phyloP scores from a whole-genome alignment of 2,797 vertebrate species.

The Neomorphus geoffroyi region DNA sequence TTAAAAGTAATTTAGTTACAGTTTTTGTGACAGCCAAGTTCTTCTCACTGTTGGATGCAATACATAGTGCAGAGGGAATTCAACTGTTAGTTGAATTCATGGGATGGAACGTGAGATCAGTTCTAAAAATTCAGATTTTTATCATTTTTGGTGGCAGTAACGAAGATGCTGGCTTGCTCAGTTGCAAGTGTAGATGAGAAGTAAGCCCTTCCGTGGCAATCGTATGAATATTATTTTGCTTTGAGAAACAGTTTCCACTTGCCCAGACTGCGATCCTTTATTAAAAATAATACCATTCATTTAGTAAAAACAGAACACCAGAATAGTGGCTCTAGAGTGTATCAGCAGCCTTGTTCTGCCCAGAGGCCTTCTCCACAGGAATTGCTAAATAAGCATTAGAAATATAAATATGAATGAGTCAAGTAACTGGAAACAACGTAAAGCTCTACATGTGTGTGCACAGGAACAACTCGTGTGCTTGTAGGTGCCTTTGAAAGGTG shows the following conservation, averaged over 20 bases:
- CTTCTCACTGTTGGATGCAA: not conserved
- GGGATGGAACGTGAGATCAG: not conserved
- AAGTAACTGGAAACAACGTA: not conserved
- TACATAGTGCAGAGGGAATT: not conserved
- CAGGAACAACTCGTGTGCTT: not conserved
- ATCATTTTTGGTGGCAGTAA: not conserved
- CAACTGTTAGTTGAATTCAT: not conserved
- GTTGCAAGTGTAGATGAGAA: not conserved
- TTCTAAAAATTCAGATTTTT: not conserved
- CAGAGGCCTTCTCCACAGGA: not conserved
- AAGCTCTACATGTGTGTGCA: not conserved
- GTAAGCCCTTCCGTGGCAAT: not conserved
- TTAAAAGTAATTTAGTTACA: not conserved
- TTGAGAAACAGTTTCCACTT: constrained; percentile 13
- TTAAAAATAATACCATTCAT: not conserved
- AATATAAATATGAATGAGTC: not conserved
- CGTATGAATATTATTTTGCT: not conserved
- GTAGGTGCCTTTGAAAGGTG: not conserved
- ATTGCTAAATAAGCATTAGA: not conserved
- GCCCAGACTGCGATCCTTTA: not conserved
- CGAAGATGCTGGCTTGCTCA: not conserved
- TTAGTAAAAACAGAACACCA: not conserved
- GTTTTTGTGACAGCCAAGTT: not conserved
- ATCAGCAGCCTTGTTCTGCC: not conserved
- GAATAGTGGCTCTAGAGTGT: not conserved